Base-by-base conservation (phyloP, 2,888 invertebrate genomes). In the Celastrina argiolus region DNA sequence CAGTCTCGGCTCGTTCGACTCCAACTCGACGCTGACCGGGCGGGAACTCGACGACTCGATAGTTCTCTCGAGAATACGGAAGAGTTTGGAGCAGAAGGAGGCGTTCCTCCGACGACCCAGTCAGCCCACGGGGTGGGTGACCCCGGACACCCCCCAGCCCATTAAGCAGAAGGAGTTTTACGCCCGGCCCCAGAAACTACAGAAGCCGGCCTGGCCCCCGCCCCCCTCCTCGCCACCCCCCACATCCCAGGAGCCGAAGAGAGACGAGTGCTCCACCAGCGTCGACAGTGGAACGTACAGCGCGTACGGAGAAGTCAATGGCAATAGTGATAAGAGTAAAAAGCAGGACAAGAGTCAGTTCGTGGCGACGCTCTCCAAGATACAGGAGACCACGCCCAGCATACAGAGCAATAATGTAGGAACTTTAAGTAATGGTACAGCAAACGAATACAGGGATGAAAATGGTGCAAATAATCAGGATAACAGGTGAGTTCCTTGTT, bases 51-150 rank as follows among this genome's bases (percentile, higher is more conserved):
- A 95, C 81, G 95, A 95, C 83, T 94, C 94, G 68, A 92, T 94
- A 61, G 93, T 94, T 76, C 94, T 96, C 92, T 94, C 94, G 72
- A 93, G 96, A 86, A 92, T 96, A 81, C 93, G 96, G 74, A 96
- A 96, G 82, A 97, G 96, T 78, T 94, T 96, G 77, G 97, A 97
- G 80, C 96, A 97, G 80, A 97, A 97, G 83, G 97, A 97, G 82
- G 97, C 97, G 76, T 97, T 97, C 84, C 92, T 97, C 68, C 93
- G 95, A 80, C 92, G 95, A 73, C 95, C 96, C 76, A 94, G 92
- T 81, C 93, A 94, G 76, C 94, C 94, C 28, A 92, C 91, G 66
- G 93, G 93, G 66, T 93, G 92, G 92, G 91, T 88, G 72, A 87
- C 88, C 39, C 92, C 91, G 2, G 92, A 92, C 63, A 88, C 84